A percentile compares a stretch with the other conserved stretches of the same genome.
Conservation (phyloP, 2,797 vertebrate genomes). For the Sternarchorhynchus goeldii region DNA sequence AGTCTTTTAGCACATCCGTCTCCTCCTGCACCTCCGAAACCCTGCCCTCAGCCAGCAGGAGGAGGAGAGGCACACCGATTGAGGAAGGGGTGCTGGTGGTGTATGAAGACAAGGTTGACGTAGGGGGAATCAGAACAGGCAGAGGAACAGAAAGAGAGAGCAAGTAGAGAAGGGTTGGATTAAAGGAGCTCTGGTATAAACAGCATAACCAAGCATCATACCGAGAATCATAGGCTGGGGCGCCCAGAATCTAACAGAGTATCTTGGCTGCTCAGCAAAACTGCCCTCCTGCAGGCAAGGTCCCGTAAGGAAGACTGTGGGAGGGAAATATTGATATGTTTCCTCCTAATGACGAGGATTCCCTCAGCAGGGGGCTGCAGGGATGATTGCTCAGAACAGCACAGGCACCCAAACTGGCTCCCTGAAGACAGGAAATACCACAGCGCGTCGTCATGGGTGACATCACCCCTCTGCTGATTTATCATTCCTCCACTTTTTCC, state of each 20-base stretch:
- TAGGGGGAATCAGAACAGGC: slow-evolving; percentile 9
- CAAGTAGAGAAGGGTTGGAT: slow-evolving; percentile 37
- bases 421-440: slow-evolving; percentile 16
- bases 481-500: neutral
- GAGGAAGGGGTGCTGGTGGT: slow-evolving; percentile 53
- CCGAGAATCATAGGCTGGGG: slow-evolving; percentile 22
- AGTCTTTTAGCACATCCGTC: slow-evolving; percentile 7
- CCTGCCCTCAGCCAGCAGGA: slow-evolving; percentile 47
- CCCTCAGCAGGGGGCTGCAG: slow-evolving; percentile 27
- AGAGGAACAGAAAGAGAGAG: slow-evolving; percentile 23
- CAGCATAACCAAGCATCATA: neutral
- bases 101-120: slow-evolving; percentile 35
- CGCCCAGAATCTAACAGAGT: slow-evolving; percentile 40
- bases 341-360: slow-evolving; percentile 44
- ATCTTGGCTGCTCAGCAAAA: slow-evolving; percentile 39
- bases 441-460: slow-evolving; percentile 31
- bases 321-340: slow-evolving; percentile 54
- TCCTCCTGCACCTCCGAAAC: slow-evolving; percentile 44
- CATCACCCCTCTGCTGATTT: neutral
- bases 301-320: slow-evolving; percentile 20
- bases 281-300: slow-evolving; percentile 40
- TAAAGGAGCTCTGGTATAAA: neutral
- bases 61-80: slow-evolving; percentile 41
- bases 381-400: slow-evolving; percentile 10
- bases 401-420: slow-evolving; percentile 22